Evolutionary conservation across 2,113 vertebrate species (phyloP).

Genomic region (Danio rerio): GRCz12tu NC_133188.1:33866501-33867000

Average conservation of each 20-base stretch:
- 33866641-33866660: constrained; percentile 44
- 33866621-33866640: constrained; percentile 45
- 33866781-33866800: constrained; percentile 50
- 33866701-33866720: constrained; percentile 32
- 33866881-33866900: constrained; percentile 62
- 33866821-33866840: constrained; percentile 46
- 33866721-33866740: constrained; percentile 35
- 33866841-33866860: constrained; percentile 42
- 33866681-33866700: constrained; percentile 43
- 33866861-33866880: constrained; percentile 57
- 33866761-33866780: constrained; percentile 38
- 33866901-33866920: constrained; percentile 59
- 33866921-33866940: constrained; percentile 60
- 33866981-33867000: constrained; percentile 49
- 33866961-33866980: constrained; percentile 55
- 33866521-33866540: no score
- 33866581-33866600: neutral
- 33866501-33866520: no score
- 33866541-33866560: no score
- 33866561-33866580: no score
- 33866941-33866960: constrained; percentile 50
- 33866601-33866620: neutral
- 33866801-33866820: no score
- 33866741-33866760: constrained; percentile 29
- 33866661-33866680: constrained; percentile 52